A percentile compares a stretch with the other conserved stretches of the same genome.
Conservation (phyloP, 2,113 vertebrate genomes). For the Erinaceus europaeus region DNA sequence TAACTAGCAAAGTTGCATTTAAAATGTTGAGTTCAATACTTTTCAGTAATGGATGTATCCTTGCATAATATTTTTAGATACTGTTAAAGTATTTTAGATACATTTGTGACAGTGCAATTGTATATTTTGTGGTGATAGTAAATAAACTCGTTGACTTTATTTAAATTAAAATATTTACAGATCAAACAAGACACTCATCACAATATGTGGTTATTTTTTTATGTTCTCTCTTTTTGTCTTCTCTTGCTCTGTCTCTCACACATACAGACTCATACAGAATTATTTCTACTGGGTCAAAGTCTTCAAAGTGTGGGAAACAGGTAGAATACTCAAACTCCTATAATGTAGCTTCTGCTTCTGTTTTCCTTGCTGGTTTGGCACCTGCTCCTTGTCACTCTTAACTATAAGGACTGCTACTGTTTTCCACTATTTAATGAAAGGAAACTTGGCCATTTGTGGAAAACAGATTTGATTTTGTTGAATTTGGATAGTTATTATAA, state of each 20-base stretch:
- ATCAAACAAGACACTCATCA: not conserved
- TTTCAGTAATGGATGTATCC: not conserved
- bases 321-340: constrained; percentile 8
- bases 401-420: not conserved
- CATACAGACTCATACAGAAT: no score
- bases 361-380: constrained; percentile 18
- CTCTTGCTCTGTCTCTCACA: no score
- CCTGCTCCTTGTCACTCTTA: constrained; percentile 50
- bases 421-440: constrained; percentile 1
- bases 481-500: constrained; percentile 3
- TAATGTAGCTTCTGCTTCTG: not conserved
- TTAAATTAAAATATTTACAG: not conserved
- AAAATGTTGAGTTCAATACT: not conserved
- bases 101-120: not conserved
- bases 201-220: no score
- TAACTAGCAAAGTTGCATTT: constrained; percentile 12
- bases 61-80: constrained; percentile 32
- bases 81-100: constrained; percentile 9
- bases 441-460: constrained; percentile 35
- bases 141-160: not conserved
- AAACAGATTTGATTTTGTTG: constrained; percentile 44
- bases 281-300: not conserved
- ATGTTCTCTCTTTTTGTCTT: no score
- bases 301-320: constrained; percentile 33
- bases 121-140: constrained; percentile 25